phyloP scores from a whole-genome alignment of 2,797 vertebrate species.

The Sardinella longiceps region DNA sequence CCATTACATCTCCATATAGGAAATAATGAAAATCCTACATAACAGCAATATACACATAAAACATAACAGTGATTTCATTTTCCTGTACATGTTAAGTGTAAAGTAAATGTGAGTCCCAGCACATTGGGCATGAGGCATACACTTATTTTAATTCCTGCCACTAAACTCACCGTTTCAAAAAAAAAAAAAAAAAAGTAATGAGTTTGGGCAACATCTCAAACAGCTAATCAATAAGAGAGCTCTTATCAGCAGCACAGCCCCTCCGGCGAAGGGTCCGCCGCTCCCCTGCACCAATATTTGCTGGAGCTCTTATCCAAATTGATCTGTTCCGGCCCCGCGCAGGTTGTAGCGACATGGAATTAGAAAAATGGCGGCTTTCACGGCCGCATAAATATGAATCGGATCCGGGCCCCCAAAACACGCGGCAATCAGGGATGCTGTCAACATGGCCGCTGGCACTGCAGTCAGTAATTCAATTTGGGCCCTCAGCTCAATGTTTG shows the following conservation, averaged over 20 bases:
- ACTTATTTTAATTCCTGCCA: background rate
- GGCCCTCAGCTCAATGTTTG: background rate
- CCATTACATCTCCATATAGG: background rate
- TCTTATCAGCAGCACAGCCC: slow-evolving; percentile 18
- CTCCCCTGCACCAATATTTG: slow-evolving; percentile 27
- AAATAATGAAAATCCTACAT: background rate
- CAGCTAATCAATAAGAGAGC: slow-evolving; percentile 42
- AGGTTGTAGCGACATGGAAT: slow-evolving; percentile 20
- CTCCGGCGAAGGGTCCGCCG: slow-evolving; percentile 1
- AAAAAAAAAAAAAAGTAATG: slow-evolving; percentile 25
- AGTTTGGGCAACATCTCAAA: slow-evolving; percentile 38
- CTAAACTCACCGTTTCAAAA: background rate
- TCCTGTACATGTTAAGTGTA: background rate
- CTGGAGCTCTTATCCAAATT: slow-evolving; percentile 48
- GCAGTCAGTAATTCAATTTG: background rate
- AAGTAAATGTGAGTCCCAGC: background rate
- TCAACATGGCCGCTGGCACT: background rate
- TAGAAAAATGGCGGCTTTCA: background rate
- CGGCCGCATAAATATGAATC: slow-evolving; percentile 23
- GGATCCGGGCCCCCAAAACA: background rate
- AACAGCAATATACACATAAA: background rate
- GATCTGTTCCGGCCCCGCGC: slow-evolving; percentile 25
- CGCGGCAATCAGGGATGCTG: background rate
- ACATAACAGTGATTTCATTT: background rate
- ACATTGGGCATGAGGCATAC: background rate